Evolutionary conservation across 2,113 vertebrate species (phyloP).

Genomic region (Glaucomys volans): DNA sequence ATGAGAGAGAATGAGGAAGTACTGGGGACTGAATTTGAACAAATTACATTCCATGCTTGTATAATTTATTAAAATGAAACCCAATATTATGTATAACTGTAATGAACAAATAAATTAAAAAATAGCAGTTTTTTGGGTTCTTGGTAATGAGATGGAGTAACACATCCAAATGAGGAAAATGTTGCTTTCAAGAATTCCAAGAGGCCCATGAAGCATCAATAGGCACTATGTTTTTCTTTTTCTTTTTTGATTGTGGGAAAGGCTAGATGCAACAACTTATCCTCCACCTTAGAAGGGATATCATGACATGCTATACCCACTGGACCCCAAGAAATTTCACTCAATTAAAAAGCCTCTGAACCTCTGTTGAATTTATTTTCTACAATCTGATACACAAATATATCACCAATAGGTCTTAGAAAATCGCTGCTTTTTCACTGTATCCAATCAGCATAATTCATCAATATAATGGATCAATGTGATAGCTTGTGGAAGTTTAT

Average conservation of each 20-base stretch:
- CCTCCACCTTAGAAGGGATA: background rate
- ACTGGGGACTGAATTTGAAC: too few relatives aligned
- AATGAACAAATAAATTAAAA: background rate
- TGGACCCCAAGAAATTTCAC: background rate
- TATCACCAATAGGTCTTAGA: background rate
- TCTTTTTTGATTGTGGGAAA: background rate
- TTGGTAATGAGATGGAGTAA: background rate
- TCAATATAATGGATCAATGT: background rate
- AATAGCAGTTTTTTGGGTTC: background rate
- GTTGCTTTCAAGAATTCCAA: background rate
- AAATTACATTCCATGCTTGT: too few relatives aligned
- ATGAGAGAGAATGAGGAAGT: too few relatives aligned
- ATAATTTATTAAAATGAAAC: too few relatives aligned
- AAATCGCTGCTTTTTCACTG: background rate
- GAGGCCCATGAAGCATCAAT: background rate
- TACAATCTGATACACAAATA: background rate
- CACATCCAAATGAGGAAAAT: background rate
- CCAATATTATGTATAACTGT: too few relatives aligned
- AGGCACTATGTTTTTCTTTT: background rate
- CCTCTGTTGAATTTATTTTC: background rate
- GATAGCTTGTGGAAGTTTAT: background rate
- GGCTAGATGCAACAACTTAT: background rate
- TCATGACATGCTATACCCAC: background rate
- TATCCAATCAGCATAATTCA: background rate
- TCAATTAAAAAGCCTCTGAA: background rate